Base-by-base conservation (phyloP, 2,113 vertebrate species). In the Ammospiza nelsoni region DNA sequence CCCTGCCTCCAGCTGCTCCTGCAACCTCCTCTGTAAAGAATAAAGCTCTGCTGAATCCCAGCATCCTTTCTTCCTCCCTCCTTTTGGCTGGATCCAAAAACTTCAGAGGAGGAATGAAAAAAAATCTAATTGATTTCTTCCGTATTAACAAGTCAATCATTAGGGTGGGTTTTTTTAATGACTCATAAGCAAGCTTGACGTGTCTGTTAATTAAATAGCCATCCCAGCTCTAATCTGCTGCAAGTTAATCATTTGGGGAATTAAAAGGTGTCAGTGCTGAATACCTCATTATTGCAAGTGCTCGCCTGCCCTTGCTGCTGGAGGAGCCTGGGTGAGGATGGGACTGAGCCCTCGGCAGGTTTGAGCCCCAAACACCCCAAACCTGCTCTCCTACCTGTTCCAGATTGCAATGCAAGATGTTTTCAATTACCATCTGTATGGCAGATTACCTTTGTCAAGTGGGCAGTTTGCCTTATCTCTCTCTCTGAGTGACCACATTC, bases 171-270 rank as follows among this genome's bases (percentile, higher is more conserved):
- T 54, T 93, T 91, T 95, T 96, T 96, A 98, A 97, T 97, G 97
- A 97, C 96, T 97, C 95, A 87, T 87, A 96, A 98, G 97, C 96
- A 98, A 97, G 97, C 97, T 97, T 97, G 97, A 97, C 97, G 7
- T 96, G 97, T 95, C 84, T 97, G 97, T 97, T 98, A 98, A 98
- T 98, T 98, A 98, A 98, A 98, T 97, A 97, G 95, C 97, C 97
- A 96, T 98, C 96, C 97, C 29, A 65, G 89, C 93, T 97, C 96
- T 98, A 97, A 97, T 97, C 97, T 51, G 5, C 95, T 95, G 93
- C 71, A 96, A 98, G 97, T 98, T 97, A 97, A 98, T 98, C 97
- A 97, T 25, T 95, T 71, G 69, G 94, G 96, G 96, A 97, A 97
- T 98, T 97, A 97, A 93, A 94, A 97, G 86, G 94, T 97, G 94